These are phyloP conservation scores for Huso huso DNA, from an alignment of 2,797 vertebrate genomes.

Conservation along the genomic window DNA sequence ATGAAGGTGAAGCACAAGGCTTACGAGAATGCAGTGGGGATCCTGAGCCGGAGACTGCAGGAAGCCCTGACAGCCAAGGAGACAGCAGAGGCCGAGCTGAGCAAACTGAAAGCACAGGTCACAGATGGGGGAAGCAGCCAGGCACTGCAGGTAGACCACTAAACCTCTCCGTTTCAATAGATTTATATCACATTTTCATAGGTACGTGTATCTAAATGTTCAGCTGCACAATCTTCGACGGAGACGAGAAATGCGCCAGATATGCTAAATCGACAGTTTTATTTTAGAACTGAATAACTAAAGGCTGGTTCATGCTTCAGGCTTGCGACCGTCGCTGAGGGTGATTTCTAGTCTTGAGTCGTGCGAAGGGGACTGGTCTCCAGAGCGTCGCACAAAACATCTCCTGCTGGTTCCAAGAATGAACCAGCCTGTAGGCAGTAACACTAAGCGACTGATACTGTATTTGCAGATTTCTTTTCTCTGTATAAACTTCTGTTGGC, in stretches of 20 bases:
- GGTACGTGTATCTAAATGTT: constrained; percentile 12
- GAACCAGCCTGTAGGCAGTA: too few relatives aligned
- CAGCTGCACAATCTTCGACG: not conserved
- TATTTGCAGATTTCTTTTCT: too few relatives aligned
- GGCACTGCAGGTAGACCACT: constrained; percentile 64
- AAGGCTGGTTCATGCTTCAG: too few relatives aligned
- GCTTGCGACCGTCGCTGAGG: too few relatives aligned
- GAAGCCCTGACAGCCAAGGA: constrained; percentile 83
- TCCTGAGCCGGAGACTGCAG: constrained; percentile 86
- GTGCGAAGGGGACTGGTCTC: too few relatives aligned
- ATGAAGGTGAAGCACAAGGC: constrained; percentile 94
- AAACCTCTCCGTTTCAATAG: not conserved
- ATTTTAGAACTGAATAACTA: too few relatives aligned
- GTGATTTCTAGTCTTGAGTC: too few relatives aligned
- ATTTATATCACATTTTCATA: not conserved
- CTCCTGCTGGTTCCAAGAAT: too few relatives aligned
- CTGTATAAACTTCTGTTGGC: too few relatives aligned
- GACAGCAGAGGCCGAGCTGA: constrained; percentile 73
- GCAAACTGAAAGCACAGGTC: constrained; percentile 74
- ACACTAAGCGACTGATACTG: too few relatives aligned
- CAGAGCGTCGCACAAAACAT: too few relatives aligned
- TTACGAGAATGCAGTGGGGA: constrained; percentile 89
- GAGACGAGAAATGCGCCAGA: not conserved
- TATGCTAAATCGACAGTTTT: too few relatives aligned
- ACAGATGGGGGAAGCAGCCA: constrained; percentile 59